Evolutionary conservation across 2,797 vertebrate genomes (phyloP).

Genomic region (Cryptoprocta ferox): DNA sequence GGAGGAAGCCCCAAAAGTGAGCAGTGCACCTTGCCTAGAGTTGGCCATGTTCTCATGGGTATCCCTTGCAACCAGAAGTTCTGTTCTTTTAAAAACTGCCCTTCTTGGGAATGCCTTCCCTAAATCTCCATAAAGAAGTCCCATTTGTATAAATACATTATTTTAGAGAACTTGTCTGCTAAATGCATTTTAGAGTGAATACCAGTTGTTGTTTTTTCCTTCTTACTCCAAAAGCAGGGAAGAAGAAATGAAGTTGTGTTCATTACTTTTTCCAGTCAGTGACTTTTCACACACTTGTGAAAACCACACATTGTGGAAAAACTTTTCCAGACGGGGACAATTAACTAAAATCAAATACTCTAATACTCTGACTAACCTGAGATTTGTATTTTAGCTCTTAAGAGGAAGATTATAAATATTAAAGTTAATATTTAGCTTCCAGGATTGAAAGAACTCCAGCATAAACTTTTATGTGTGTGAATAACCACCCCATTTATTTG

Average conservation of each 20-base stretch:
- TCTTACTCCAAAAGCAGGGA: not conserved
- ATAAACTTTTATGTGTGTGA: slow-evolving; percentile 41
- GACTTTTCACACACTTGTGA: slow-evolving; percentile 30
- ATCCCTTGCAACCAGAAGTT: not conserved
- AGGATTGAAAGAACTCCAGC: not conserved
- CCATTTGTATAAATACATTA: not conserved
- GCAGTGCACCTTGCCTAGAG: not conserved
- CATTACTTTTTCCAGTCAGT: not conserved
- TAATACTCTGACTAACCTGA: not conserved
- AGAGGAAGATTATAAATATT: slow-evolving; percentile 36
- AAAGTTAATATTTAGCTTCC: not conserved
- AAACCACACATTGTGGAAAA: not conserved
- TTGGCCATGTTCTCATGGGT: not conserved
- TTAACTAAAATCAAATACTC: not conserved
- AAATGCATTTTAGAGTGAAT: not conserved
- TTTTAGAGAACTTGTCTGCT: not conserved
- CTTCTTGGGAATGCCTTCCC: not conserved
- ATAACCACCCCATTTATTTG: slow-evolving; percentile 10
- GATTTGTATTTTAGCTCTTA: slow-evolving; percentile 28
- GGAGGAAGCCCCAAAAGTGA: not conserved
- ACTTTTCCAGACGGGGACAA: slow-evolving; percentile 34
- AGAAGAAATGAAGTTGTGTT: slow-evolving; percentile 1
- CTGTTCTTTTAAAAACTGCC: not conserved
- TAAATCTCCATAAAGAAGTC: not conserved
- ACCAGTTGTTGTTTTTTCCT: not conserved